Evolutionary conservation across 2,888 invertebrate species (phyloP).

Genomic region (Aspidiotus rigidus): DNA sequence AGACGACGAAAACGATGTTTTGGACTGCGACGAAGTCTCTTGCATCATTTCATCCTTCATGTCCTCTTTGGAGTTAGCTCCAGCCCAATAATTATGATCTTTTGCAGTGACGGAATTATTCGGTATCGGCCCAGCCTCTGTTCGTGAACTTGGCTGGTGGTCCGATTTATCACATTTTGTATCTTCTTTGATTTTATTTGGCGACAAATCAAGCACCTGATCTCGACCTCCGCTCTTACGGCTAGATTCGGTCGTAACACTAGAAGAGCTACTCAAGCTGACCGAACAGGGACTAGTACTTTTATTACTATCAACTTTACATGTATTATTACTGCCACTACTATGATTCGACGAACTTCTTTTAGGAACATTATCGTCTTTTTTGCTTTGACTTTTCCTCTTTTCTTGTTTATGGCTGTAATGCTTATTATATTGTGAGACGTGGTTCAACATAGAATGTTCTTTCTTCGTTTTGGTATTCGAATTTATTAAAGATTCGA

Average conservation of each 20-base stretch:
- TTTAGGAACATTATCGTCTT: conserved; percentile 8
- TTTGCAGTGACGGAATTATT: conserved; percentile 8
- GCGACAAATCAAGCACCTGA: conserved; percentile 30
- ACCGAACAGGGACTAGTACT: not conserved
- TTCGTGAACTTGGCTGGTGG: conserved; percentile 7
- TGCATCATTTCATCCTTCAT: conserved; percentile 5
- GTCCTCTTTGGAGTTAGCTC: conserved; percentile 8
- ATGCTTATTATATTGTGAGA: conserved; percentile 28
- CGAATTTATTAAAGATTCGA: conserved; percentile 16
- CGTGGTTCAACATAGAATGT: conserved; percentile 22
- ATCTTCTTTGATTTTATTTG: conserved; percentile 28
- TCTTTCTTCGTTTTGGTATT: conserved; percentile 20
- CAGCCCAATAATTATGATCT: conserved; percentile 29
- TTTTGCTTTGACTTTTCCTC: not conserved
- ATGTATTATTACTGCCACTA: not conserved
- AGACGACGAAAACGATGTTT: not conserved
- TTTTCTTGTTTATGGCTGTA: conserved; percentile 30
- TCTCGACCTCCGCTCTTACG: conserved; percentile 38
- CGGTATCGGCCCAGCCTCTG: not conserved
- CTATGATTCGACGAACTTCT: not conserved
- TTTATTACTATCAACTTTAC: not conserved
- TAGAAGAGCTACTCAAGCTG: not conserved
- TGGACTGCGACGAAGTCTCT: conserved; percentile 1
- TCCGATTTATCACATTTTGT: conserved; percentile 7
- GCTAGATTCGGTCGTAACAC: not conserved